Evolutionary conservation across 2,888 invertebrate species (phyloP).

Genomic region (Ophioninae sp.): DNA sequence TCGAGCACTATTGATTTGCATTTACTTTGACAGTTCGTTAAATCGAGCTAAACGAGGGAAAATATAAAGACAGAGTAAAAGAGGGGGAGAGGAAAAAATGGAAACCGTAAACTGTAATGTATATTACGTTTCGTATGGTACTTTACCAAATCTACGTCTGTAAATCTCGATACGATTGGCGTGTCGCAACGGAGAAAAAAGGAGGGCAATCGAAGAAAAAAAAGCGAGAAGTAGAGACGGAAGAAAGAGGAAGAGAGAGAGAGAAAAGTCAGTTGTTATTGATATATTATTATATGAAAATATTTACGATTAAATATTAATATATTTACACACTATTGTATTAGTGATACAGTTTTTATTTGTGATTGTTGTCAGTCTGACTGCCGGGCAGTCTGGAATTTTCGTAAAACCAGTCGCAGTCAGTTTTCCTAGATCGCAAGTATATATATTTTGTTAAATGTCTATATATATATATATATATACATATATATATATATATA

Average conservation of each 20-base stretch:
- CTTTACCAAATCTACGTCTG: constrained; percentile 81
- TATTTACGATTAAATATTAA: constrained; percentile 79
- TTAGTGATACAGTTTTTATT: constrained; percentile 76
- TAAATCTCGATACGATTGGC: constrained; percentile 66
- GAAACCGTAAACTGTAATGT: constrained; percentile 82
- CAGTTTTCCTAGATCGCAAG: constrained; percentile 72
- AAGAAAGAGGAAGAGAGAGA: constrained; percentile 18
- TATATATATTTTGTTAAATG: constrained; percentile 47
- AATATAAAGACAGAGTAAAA: constrained; percentile 60
- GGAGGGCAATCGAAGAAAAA: neutral
- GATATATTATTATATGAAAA: constrained; percentile 76
- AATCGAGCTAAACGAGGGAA: constrained; percentile 57
- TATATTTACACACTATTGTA: constrained; percentile 78
- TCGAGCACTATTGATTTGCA: constrained; percentile 64
- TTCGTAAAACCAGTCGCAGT: constrained; percentile 75
- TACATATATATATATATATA: neutral
- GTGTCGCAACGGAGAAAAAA: constrained; percentile 69
- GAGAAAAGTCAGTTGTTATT: constrained; percentile 75
- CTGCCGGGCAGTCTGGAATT: constrained; percentile 79
- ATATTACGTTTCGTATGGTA: constrained; percentile 84
- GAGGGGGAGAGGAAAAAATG: constrained; percentile 59
- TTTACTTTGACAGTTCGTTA: constrained; percentile 60
- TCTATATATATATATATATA: constrained; percentile 48
- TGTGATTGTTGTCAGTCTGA: constrained; percentile 78
- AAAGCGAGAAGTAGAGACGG: constrained; percentile 26